These are phyloP conservation scores for Phrynosoma blainvillii DNA, from an alignment of 2,113 vertebrate genomes.

Conservation along the genomic window DNA sequence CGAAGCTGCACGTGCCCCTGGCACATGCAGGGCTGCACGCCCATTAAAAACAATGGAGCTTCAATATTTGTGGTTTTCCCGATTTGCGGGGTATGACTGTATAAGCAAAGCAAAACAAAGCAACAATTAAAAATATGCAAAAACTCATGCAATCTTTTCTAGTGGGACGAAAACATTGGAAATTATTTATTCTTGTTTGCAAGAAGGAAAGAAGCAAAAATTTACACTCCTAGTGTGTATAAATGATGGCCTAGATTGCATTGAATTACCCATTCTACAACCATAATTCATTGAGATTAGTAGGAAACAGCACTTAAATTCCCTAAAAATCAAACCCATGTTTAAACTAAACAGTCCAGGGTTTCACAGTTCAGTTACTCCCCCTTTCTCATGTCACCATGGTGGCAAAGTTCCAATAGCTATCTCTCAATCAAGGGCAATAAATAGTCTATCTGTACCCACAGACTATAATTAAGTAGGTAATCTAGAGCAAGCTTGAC, in stretches of 20 bases:
- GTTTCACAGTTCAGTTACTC: background rate
- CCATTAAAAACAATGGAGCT: no score
- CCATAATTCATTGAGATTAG: background rate
- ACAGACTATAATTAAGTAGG: constrained; percentile 30
- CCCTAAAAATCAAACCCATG: no score
- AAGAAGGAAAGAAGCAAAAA: background rate
- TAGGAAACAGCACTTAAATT: background rate
- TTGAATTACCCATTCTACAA: background rate
- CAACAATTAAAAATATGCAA: no score
- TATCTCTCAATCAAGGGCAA: constrained; percentile 23
- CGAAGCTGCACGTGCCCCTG: no score
- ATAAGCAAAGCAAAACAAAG: no score
- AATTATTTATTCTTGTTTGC: no score
- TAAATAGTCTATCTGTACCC: constrained; percentile 26
- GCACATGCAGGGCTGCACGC: no score
- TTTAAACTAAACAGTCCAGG: background rate
- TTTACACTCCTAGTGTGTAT: background rate
- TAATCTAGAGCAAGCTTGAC: background rate
- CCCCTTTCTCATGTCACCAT: constrained; percentile 7
- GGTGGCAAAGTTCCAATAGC: constrained; percentile 14
- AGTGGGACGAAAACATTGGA: no score
- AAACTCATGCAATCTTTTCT: no score
- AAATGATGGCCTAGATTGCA: background rate
- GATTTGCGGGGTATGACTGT: no score
- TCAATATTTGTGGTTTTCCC: no score